Evolutionary conservation across 2,888 invertebrate species (phyloP), one percentile per base, ranked within the genome.

Genomic region (Osedax frankpressi): DNA sequence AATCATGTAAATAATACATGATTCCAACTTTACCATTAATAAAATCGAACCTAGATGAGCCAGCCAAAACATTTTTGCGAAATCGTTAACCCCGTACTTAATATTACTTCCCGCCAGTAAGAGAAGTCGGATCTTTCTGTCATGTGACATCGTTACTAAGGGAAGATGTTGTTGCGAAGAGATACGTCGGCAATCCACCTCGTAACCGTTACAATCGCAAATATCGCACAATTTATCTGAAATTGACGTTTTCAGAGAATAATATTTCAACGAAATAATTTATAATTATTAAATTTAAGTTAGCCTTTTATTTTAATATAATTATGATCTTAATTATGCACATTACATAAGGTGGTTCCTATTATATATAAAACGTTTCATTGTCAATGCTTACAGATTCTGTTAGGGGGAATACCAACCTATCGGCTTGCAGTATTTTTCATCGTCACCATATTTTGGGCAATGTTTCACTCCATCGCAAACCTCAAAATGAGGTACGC

Each of bases 381-480:
- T 11, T 44, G 19, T 44, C 6, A 44, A 44, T 44, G 6, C 6
- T 44, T 44, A 44, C 3, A 28, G n/a, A n/a, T n/a, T n/a, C n/a
- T n/a, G n/a, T n/a, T n/a, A n/a, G n/a, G 44, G 6, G 44, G 11
- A 44, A 6, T 14, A 67, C 72, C 24, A 28, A 77, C 77, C 77
- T 26, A 67, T 76, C 3, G 30, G 28, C 2, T 63, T 28, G 70
- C 77, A 77, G 72, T 77, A 76, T 60, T 70, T 75, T 70, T 77
- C 77, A 68, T 76, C 76, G 1, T 76, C 78, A 2, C 74, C 25
- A 59, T 75, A 30, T 2, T n/a, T 30, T 2, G 59, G 62, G 62
- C 78, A 78, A 26, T 77, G 73, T 6, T 60, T 26, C 6, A 70
- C 70, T 2, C 78, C 78, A 65, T 78, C 77, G 73, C 78, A 78